A percentile compares a stretch with the other conserved stretches of the same genome.
These are phyloP conservation scores for Saturnia pavonia DNA, from an alignment of 2,888 invertebrate species.

Conservation along the genomic window DNA sequence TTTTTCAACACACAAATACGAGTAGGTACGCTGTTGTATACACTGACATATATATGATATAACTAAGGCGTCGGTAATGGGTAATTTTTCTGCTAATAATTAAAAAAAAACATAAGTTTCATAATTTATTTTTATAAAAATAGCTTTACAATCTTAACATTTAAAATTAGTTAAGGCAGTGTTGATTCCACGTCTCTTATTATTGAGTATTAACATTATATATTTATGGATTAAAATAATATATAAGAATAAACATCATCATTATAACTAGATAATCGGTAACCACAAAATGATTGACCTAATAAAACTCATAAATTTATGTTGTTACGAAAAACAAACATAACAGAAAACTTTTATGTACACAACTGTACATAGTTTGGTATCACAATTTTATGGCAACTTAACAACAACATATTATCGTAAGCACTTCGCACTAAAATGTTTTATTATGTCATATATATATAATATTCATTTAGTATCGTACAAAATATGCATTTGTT, in stretches of 20 bases:
- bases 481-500: background rate
- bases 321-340: constrained; percentile 28
- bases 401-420: constrained; percentile 29
- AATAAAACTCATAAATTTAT: constrained; percentile 24
- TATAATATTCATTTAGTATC: constrained; percentile 25
- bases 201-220: constrained; percentile 70
- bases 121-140: constrained; percentile 50
- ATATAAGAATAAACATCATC: constrained; percentile 15
- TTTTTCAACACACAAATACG: too few species aligned
- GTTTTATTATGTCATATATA: constrained; percentile 23
- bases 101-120: constrained; percentile 15
- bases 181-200: constrained; percentile 56
- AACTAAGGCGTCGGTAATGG: background rate
- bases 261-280: constrained; percentile 53
- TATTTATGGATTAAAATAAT: constrained; percentile 45
- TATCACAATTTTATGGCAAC: constrained; percentile 77
- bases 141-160: constrained; percentile 58
- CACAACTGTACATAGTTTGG: constrained; percentile 57
- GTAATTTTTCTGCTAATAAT: background rate
- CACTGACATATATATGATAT: background rate
- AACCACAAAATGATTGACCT: constrained; percentile 38
- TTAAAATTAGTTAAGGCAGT: constrained; percentile 76
- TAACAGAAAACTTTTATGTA: constrained; percentile 34
- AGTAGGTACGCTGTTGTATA: too few species aligned
- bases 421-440: constrained; percentile 20